These are phyloP conservation scores for Halcyon smyrnensis DNA, from an alignment of 2,797 vertebrate species.

Conservation along the genomic window DNA sequence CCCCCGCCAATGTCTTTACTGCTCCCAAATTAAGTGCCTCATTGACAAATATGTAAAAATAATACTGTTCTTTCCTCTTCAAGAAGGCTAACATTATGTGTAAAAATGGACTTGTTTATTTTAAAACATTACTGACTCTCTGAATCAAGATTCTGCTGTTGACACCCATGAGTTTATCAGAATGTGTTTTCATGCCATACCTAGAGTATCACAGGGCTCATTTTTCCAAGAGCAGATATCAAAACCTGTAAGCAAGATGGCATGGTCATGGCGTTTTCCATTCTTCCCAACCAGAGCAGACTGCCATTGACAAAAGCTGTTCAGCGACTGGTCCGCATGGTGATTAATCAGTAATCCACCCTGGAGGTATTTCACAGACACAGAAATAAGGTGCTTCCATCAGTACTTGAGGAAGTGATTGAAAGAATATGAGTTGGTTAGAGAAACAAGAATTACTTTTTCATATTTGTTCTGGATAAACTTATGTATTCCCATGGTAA, in stretches of 20 bases:
- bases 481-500: neutral
- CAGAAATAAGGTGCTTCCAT: neutral
- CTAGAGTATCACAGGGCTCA: constrained; percentile 95
- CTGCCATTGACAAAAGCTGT: constrained; percentile 99
- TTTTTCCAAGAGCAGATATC: constrained; percentile 99
- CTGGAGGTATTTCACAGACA: constrained; percentile 75
- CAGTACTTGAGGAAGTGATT: neutral
- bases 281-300: constrained; percentile 92
- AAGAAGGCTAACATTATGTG: neutral
- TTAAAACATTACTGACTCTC: neutral
- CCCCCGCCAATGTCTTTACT: neutral
- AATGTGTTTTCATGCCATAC: constrained; percentile 68
- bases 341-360: constrained; percentile 92
- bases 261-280: constrained; percentile 94
- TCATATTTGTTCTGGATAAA: neutral
- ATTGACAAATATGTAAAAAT: neutral
- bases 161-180: neutral
- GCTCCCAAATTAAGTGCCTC: neutral
- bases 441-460: neutral
- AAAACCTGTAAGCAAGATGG: constrained; percentile 93
- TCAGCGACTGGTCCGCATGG: constrained; percentile 95
- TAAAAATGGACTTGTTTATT: neutral
- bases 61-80: neutral
- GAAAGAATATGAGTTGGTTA: neutral
- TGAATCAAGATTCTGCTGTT: neutral